A percentile compares a stretch with the other conserved stretches of the same genome.
These are phyloP conservation scores for Volucella inanis DNA, from an alignment of 2,888 invertebrate genomes.

Conservation along the genomic window DNA sequence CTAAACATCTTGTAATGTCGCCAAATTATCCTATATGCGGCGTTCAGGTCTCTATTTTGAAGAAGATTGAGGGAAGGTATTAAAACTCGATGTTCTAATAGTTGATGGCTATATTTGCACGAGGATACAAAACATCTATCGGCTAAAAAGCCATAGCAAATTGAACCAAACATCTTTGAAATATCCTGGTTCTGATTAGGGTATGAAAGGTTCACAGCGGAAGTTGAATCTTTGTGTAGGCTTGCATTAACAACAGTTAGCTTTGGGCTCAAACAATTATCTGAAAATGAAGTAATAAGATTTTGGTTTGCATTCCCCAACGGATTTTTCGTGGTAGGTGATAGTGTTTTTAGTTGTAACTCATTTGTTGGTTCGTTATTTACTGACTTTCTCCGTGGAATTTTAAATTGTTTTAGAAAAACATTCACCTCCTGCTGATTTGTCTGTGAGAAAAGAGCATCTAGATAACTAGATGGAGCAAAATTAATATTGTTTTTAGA, in stretches of 20 bases:
- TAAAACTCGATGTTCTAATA: conserved; percentile 35
- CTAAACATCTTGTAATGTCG: conserved; percentile 58
- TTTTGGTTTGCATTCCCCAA: neutral
- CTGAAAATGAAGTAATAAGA: neutral
- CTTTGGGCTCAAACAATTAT: neutral
- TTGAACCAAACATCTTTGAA: conserved; percentile 53
- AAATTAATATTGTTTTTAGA: neutral
- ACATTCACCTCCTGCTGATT: conserved; percentile 30
- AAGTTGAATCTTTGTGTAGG: neutral
- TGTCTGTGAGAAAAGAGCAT: conserved; percentile 4
- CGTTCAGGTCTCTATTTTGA: conserved; percentile 41
- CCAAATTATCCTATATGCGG: conserved; percentile 59
- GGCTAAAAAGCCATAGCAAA: conserved; percentile 51
- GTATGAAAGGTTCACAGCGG: neutral
- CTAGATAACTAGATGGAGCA: conserved; percentile 42
- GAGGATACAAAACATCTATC: conserved; percentile 40
- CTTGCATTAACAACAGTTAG: neutral
- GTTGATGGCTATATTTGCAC: conserved; percentile 60
- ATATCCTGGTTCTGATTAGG: conserved; percentile 29
- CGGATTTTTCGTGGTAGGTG: neutral
- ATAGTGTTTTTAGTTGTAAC: neutral
- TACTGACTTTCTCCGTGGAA: conserved; percentile 31
- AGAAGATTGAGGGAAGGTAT: conserved; percentile 31
- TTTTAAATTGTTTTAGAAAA: conserved; percentile 41
- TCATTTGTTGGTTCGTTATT: neutral